Base-by-base conservation (phyloP, 2,113 vertebrate genomes). In the Centrocercus urophasianus region DNA sequence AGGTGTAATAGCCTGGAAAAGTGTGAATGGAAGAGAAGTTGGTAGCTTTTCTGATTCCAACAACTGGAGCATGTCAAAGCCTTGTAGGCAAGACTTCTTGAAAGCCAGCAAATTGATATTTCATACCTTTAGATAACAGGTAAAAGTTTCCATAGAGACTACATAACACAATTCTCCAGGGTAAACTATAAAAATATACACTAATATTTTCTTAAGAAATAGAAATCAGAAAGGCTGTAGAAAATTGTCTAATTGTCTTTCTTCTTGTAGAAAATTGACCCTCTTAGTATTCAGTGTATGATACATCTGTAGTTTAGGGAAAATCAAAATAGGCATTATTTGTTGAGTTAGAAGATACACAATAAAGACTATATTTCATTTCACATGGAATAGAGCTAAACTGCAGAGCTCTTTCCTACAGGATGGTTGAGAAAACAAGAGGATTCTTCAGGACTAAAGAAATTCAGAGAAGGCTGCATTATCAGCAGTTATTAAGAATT, bases 101-200 rank as follows among this genome's bases (percentile, higher is more conserved):
- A 88, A 88, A 90, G 8, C 25, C n/a, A 74, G 25, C 36, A 63
- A 52, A 65, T 34, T 30, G 83, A 92, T 40, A 66, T 54, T 76
- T 73, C 59, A 47, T 54, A 69, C 25, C 28, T 90, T 80, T 40
- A 67, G 27, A 10, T 70, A n/a, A 38, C 45, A 76, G 10, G 6
- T 57, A 61, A 27, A 12, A 86, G 10, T 21, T 83, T 81, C 21
- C 11, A 66, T 3, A 61, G 5, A 57, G 3, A 47, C 16, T 32
- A 43, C 14, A 16, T 28, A 64, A 81, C 36, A 6, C 19, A 74
- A 0, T 66, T 34, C 6, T 81, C 28, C 50, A 22, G 21, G 45
- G 14, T 2, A 74, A 21, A 67, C 11, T 25, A 28, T 45, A 73
- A 61, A 89, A 87, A 81, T 12, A 34, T 21, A 57, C 60, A 69